phyloP scores from a whole-genome alignment of 2,888 invertebrate species.

The Drosophila lacicola region DNA sequence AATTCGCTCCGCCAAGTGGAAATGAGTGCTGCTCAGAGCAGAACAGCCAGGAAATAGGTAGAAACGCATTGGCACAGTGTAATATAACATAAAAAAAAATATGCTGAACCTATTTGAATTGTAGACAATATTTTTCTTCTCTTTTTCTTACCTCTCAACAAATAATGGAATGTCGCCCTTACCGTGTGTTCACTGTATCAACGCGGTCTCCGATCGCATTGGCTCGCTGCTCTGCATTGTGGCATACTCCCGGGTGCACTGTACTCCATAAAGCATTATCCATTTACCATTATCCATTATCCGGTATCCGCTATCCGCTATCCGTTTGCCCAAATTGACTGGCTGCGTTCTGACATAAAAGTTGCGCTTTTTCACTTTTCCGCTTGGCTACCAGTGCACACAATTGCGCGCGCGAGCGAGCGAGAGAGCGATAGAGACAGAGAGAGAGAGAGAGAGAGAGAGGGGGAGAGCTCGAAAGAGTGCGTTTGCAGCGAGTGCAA shows the following conservation, averaged over 20 bases:
- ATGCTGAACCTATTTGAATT: too few relatives aligned
- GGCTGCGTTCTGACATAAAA: constrained; percentile 46
- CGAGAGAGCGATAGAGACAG: neutral
- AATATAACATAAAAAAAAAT: too few relatives aligned
- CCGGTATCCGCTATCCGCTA: constrained; percentile 16
- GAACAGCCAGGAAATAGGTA: too few relatives aligned
- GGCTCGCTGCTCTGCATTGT: constrained; percentile 12
- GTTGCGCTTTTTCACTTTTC: constrained; percentile 70
- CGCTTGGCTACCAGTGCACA: constrained; percentile 60
- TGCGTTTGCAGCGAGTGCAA: constrained; percentile 4
- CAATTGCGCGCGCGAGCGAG: neutral
- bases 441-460: neutral
- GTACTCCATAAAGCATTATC: constrained; percentile 23
- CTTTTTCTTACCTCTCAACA: neutral
- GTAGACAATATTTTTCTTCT: too few relatives aligned
- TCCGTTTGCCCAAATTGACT: constrained; percentile 57
- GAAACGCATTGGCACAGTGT: too few relatives aligned
- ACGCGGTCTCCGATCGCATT: neutral
- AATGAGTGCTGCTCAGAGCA: too few relatives aligned
- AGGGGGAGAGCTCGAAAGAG: too few relatives aligned
- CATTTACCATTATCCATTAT: constrained; percentile 23
- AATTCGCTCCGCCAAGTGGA: too few relatives aligned
- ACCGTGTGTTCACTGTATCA: neutral
- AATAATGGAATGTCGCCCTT: too few relatives aligned
- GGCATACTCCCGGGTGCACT: constrained; percentile 14